These are phyloP conservation scores for Steinernema khuongi DNA, from an alignment of 1,140 invertebrate genomes.

Conservation along the genomic window DNA sequence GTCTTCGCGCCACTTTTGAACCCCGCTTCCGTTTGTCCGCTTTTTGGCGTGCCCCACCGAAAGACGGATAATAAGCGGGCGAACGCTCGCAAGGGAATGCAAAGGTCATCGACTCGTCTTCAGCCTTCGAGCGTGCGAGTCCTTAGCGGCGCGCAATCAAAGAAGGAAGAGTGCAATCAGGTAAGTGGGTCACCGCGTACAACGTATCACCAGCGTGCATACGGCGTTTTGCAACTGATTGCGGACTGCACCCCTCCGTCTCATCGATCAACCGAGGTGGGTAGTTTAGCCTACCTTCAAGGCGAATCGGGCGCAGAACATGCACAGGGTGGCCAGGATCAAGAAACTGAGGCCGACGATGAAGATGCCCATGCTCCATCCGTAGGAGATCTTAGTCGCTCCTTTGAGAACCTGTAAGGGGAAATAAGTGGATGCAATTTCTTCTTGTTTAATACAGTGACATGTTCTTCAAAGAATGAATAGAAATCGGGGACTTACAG, in stretches of 20 bases:
- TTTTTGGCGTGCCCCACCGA: too few relatives aligned
- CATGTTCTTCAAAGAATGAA: background rate
- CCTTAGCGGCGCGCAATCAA: slow-evolving; percentile 1
- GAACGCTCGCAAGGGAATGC: background rate
- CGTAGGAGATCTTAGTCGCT: background rate
- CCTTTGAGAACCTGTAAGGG: background rate
- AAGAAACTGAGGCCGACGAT: background rate
- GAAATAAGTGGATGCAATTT: background rate
- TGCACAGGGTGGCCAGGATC: background rate
- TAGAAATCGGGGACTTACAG: background rate
- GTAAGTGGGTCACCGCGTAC: slow-evolving; percentile 2
- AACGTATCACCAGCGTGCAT: background rate
- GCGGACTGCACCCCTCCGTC: background rate
- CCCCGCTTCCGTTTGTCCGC: background rate
- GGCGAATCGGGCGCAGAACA: background rate
- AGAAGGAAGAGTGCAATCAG: background rate
- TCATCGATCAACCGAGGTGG: background rate
- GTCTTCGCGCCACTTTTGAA: too few relatives aligned
- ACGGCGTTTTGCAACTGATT: background rate
- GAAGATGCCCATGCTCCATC: background rate
- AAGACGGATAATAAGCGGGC: background rate
- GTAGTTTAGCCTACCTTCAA: background rate
- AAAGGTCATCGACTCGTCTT: slow-evolving; percentile 15
- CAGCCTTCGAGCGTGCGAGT: background rate
- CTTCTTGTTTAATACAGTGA: background rate